Percentiles rank a stretch among this genome's conserved stretches.
Conservation (phyloP, 2,113 vertebrate genomes). For the Labrus mixtus region DNA sequence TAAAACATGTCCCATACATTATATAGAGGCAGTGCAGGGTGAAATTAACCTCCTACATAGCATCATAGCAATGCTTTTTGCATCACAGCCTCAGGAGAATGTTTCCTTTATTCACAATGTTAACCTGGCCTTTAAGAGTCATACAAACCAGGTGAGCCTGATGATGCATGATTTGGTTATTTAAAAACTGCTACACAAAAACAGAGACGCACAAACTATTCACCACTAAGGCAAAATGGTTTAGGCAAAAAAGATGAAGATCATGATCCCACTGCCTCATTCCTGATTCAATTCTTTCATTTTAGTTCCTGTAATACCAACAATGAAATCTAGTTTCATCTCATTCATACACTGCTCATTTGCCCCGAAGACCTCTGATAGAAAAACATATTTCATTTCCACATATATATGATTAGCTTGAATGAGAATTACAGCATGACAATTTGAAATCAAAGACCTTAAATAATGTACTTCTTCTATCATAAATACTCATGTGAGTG, state of each 20-base stretch:
- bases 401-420: slow-evolving; percentile 44
- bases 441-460: slow-evolving; percentile 49
- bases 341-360: slow-evolving; percentile 19
- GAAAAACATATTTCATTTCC: slow-evolving; percentile 42
- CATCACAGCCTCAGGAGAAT: slow-evolving; percentile 26
- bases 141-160: slow-evolving; percentile 38
- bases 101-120: slow-evolving; percentile 33
- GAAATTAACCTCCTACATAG: slow-evolving; percentile 38
- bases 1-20: slow-evolving; percentile 63
- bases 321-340: slow-evolving; percentile 33
- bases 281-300: not conserved
- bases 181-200: slow-evolving; percentile 11
- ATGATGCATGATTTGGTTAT: slow-evolving; percentile 35
- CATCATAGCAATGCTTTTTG: slow-evolving; percentile 36
- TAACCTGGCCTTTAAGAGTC: slow-evolving; percentile 35
- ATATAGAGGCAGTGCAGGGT: slow-evolving; percentile 54
- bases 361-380: not conserved
- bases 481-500: slow-evolving; percentile 53
- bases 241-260: slow-evolving; percentile 35
- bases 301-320: not conserved
- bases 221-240: slow-evolving; percentile 49
- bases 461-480: slow-evolving; percentile 44
- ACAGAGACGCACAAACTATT: slow-evolving; percentile 10
- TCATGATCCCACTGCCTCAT: not conserved
- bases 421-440: slow-evolving; percentile 60